Conservation (phyloP, 2,797 vertebrate genomes). For the Monodelphis domestica region DNA sequence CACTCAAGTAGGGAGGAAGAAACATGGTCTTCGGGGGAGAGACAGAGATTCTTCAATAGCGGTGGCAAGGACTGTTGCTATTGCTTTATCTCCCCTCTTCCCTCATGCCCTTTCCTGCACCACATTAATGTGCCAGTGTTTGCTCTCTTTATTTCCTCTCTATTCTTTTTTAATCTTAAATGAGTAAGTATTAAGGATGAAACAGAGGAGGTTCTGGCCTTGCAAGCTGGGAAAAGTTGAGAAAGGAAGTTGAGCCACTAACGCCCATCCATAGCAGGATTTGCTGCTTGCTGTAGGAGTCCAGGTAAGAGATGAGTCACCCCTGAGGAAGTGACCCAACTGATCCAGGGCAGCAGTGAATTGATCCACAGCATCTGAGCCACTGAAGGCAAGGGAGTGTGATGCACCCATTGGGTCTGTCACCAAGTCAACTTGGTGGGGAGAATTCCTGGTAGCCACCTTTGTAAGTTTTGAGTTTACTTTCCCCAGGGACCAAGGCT, state of each 20-base stretch:
- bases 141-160: not conserved
- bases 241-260: not conserved
- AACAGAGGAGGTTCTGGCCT: not conserved
- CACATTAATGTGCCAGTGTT: not conserved
- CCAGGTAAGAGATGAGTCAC: not conserved
- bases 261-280: not conserved
- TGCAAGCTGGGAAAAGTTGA: not conserved
- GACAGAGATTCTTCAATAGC: not conserved
- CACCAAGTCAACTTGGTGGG: not conserved
- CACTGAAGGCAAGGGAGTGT: not conserved
- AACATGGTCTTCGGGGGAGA: not conserved
- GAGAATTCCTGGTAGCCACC: not conserved
- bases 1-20: not conserved
- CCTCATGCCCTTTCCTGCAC: rapidly evolving
- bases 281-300: not conserved
- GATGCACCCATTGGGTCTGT: not conserved
- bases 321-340: not conserved
- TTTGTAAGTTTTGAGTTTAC: not conserved
- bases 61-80: not conserved
- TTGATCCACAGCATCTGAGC: not conserved
- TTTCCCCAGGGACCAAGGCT: not conserved
- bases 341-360: not conserved
- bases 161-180: not conserved
- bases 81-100: not conserved
- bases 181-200: not conserved